Base-by-base conservation (phyloP, 2,797 vertebrate genomes). In the Micrastur ruficollis region DNA sequence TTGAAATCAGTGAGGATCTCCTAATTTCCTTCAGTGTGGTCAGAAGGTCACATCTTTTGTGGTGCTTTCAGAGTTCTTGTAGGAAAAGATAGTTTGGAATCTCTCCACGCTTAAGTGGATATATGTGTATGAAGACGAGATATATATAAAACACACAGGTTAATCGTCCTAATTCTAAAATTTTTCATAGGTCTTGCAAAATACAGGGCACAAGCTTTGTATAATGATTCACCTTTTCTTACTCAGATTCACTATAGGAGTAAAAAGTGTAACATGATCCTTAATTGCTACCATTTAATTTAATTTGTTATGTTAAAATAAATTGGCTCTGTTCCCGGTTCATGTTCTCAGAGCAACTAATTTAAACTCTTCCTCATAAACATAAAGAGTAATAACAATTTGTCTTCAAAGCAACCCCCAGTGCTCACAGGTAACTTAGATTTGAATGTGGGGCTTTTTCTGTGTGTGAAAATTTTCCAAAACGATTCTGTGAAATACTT, bases 361-460 rank as follows among this genome's bases (percentile, higher is more conserved):
- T 86, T 88, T 81, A 61, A 75, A 81, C 8, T 34, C 22, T 50
- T 83, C 16, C 17, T 46, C 23, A 40, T 75, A 75, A 89, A 86
- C 4, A 66, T 56, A 73, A 66, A 40, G 22, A 11, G 20, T 65
- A 61, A 40, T 81, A 76, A 63, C 9, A 95, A 62, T 62, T 89
- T 70, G 4, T 74, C 32, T 93, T 78, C 59, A 62, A 78, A 85
- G 15, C 6, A 82, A 46, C 79, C 89, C 26, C n/a, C 14, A 38
- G 14, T 53, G 34, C 17, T 89, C 38, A 73, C 0, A 5, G 19
- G 6, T 27, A 85, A 53, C 18, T 46, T 63, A 62, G 8, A 46
- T 66, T 84, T 75, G 13, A 40, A 26, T 42, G 10, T 14, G 14
- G 8, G 3, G 0, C 0, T 2, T 8, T 75, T 15, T 47, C 4